Evolutionary conservation across 2,797 vertebrate genomes (phyloP), one percentile per base, ranked within the genome.

Genomic region (Periophthalmus magnuspinnatus): DNA sequence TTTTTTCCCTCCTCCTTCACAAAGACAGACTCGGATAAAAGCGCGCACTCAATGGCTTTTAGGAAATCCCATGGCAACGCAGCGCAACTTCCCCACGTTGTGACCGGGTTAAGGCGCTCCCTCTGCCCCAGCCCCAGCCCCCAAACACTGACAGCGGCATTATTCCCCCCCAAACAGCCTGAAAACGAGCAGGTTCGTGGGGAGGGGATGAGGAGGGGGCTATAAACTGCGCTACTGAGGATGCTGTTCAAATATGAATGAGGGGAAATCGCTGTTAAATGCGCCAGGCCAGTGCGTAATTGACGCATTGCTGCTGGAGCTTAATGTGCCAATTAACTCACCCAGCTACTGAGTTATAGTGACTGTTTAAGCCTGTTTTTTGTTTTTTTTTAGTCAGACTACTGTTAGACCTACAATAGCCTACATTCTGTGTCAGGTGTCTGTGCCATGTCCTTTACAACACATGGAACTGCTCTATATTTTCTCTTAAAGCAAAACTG

Each of bases 21-120:
- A 90, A 91, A 92, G 88, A 90, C 80, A 68, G 79, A 75, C 83
- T 81, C 60, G 78, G 83, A 91, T 88, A 91, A 91, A 89, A 89
- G 90, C 80, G 81, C 80, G 85, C 88, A 84, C 83, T 93, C 92
- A 93, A 93, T 92, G 82, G 92, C 88, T 86, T 91, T 90, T 81
- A 88, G 73, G 77, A 66, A 89, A 89, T 74, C 73, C 92, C 93
- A 92, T 94, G 91, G 92, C 92, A 94, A 94, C 93, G 85, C 80
- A 48, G 81, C 88, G 88, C 90, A 91, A 94, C 92, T 93, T 93
- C 85, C 81, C 85, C 78, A 68, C 86, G 88, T 83, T 79, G 90
- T 92, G 90, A 93, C 88, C 88, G 90, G 89, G 90, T 91, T 91
- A 85, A 86, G 81, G 72, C 86, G 62, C 82, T 71, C 80, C 58